Percentiles rank a stretch among this genome's conserved stretches.
These are phyloP conservation scores for Stictonetta naevosa DNA, from an alignment of 2,113 vertebrate species.

Conservation along the genomic window DNA sequence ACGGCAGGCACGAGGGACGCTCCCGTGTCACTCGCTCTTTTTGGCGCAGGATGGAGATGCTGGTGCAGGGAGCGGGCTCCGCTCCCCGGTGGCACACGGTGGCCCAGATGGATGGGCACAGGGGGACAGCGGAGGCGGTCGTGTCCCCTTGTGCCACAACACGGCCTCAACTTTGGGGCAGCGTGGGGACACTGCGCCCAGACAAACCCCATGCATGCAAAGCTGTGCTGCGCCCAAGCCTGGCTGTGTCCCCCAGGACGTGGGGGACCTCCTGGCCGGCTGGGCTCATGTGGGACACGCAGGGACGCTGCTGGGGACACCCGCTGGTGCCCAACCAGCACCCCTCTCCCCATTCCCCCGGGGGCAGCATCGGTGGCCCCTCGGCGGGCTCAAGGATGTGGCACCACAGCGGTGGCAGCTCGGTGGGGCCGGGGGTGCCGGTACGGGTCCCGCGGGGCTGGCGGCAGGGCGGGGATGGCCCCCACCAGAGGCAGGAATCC, in stretches of 20 bases:
- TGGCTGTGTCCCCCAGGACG: rapidly evolving
- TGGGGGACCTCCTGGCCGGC: too few species aligned
- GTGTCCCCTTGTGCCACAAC: rapidly evolving
- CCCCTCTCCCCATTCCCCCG: not conserved
- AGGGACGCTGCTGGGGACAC: rapidly evolving
- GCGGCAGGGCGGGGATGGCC: not conserved
- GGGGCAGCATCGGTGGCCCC: rapidly evolving
- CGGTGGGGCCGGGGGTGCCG: rapidly evolving
- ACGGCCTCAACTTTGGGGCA: not conserved
- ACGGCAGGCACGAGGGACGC: rapidly evolving
- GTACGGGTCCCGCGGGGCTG: not conserved
- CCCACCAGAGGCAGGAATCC: not conserved
- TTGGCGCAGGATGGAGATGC: not conserved
- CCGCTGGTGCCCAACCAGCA: not conserved
- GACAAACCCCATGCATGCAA: rapidly evolving
- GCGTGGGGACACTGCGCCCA: not conserved
- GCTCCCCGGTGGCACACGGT: rapidly evolving
- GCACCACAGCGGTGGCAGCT: not conserved
- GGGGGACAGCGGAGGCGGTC: rapidly evolving
- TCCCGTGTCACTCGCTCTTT: not conserved
- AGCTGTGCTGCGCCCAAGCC: rapidly evolving
- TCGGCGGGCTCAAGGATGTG: rapidly evolving
- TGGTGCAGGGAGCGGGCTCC: not conserved
- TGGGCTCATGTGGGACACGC: not conserved
- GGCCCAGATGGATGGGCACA: too few species aligned